A percentile compares a stretch with the other conserved stretches of the same genome.
Conservation (phyloP, 2,888 invertebrate species). For the Dinocampus coccinellae region DNA sequence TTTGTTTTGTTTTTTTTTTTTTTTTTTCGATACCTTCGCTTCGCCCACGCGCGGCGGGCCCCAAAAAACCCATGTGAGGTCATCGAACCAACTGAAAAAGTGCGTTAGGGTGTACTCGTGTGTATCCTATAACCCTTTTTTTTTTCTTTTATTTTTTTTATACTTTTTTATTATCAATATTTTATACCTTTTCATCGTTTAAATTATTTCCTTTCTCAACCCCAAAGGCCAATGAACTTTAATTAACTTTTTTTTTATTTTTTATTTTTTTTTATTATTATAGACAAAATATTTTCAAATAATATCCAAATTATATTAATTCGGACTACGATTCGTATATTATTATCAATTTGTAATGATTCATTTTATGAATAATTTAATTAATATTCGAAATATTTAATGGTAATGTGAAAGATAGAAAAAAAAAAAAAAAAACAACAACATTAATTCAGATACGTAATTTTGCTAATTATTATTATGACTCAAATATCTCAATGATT, state of each 20-base stretch:
- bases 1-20: no score
- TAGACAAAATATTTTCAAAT: no score
- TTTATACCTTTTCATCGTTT: constrained; percentile 48
- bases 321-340: no score
- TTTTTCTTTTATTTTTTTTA: not conserved
- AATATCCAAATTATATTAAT: no score
- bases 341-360: no score
- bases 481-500: not conserved
- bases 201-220: constrained; percentile 27
- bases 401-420: no score
- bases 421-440: no score
- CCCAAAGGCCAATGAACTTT: constrained; percentile 14
- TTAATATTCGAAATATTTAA: not conserved
- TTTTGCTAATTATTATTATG: no score
- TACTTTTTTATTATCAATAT: not conserved
- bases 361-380: no score
- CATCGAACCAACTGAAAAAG: constrained; percentile 45
- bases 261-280: not conserved
- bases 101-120: constrained; percentile 22
- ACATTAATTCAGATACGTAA: no score
- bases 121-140: constrained; percentile 38
- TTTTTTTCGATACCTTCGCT: constrained; percentile 25
- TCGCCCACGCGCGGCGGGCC: constrained; percentile 20
- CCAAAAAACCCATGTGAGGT: constrained; percentile 38
- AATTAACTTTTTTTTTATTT: not conserved